Percentiles rank a stretch among this genome's conserved stretches.
Conservation (phyloP, 1,140 invertebrate genomes). For the Spodoptera litura region DNA sequence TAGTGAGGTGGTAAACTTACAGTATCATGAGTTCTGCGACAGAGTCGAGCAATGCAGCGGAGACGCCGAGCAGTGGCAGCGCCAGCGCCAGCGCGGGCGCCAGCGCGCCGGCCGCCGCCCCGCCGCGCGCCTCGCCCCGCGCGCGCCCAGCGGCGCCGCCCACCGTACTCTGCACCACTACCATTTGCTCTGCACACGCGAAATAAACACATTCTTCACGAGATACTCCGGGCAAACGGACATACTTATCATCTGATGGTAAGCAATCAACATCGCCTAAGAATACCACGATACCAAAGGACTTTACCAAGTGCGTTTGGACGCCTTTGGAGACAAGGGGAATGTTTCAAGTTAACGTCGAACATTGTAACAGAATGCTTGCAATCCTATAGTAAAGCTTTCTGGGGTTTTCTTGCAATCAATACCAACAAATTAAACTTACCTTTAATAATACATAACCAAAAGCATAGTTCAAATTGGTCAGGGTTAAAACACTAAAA, state of each 20-base stretch:
- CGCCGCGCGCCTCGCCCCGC: conserved; percentile 8
- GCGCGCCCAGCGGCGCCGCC: conserved; percentile 33
- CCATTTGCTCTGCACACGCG: conserved; percentile 59
- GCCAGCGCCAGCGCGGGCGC: conserved; percentile 52
- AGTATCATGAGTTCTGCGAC: conserved; percentile 57
- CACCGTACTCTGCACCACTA: conserved; percentile 47
- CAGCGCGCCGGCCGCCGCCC: conserved; percentile 27
- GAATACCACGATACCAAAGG: no score
- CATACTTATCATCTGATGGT: neutral
- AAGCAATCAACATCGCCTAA: neutral
- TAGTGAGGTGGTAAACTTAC: conserved; percentile 54
- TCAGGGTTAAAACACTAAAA: no score
- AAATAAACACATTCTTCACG: neutral
- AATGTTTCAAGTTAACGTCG: no score
- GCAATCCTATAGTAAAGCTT: neutral
- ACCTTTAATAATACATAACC: no score
- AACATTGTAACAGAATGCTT: neutral
- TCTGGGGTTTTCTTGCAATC: no score
- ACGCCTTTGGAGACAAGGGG: no score
- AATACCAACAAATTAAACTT: no score
- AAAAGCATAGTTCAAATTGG: no score
- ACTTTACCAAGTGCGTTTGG: no score
- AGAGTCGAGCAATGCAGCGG: conserved; percentile 58
- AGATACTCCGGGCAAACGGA: no score
- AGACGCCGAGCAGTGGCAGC: conserved; percentile 57